Conservation (phyloP, 1,140 invertebrate genomes). For the Anastrepha obliqua region DNA sequence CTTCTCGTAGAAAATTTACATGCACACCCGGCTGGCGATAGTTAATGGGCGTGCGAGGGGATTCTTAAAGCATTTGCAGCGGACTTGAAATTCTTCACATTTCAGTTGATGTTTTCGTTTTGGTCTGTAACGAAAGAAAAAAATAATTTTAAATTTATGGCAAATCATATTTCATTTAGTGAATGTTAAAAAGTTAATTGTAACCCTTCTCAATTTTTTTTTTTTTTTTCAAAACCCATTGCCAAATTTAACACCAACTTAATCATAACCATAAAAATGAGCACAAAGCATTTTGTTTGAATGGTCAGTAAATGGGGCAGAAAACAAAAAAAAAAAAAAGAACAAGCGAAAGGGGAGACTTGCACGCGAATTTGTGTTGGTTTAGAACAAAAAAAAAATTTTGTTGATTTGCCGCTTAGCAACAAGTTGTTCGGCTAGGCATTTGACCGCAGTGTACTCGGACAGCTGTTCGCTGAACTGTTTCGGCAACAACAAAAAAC, state of each 20-base stretch:
- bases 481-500: not conserved
- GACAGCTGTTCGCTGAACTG: slow-evolving; percentile 22
- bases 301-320: not conserved
- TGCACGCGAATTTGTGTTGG: slow-evolving; percentile 8
- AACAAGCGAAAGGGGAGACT: not conserved
- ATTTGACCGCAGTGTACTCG: slow-evolving; percentile 22
- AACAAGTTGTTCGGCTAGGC: not conserved
- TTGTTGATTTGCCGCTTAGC: slow-evolving; percentile 4
- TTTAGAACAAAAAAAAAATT: not conserved
- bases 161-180: too few species aligned
- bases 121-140: not conserved
- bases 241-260: slow-evolving; percentile 23
- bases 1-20: not conserved
- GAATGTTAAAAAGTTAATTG: too few species aligned
- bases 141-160: not conserved
- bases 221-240: not conserved
- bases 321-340: slow-evolving; percentile 18
- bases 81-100: slow-evolving; percentile 20
- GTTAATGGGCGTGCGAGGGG: not conserved
- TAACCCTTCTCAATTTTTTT: too few species aligned
- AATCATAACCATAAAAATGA: slow-evolving; percentile 37
- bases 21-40: not conserved
- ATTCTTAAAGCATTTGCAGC: not conserved
- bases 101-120: not conserved
- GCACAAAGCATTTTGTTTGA: not conserved